A percentile compares a stretch with the other conserved stretches of the same genome.
Conservation (phyloP, 1,140 invertebrate genomes). For the Dendroctonus valens region DNA sequence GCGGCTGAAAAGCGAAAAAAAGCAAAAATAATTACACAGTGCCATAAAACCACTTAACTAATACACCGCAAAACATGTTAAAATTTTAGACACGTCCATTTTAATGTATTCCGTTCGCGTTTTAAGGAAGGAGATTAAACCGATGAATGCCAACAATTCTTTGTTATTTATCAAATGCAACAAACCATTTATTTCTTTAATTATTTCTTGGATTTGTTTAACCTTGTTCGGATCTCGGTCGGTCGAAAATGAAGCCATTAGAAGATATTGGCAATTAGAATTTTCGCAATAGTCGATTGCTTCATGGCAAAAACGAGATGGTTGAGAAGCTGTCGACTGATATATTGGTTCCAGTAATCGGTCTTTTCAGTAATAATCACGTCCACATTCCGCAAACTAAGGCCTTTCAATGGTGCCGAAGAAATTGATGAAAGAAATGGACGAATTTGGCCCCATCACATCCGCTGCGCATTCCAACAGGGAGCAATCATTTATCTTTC, state of each 20-base stretch:
- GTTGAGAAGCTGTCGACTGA: not conserved
- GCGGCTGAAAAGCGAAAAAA: not conserved
- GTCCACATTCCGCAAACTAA: too few species aligned
- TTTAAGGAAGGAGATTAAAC: constrained; percentile 14
- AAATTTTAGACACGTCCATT: constrained; percentile 5
- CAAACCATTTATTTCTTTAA: constrained; percentile 12
- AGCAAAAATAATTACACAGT: not conserved
- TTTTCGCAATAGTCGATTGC: constrained; percentile 11
- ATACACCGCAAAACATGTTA: constrained; percentile 11
- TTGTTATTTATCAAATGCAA: constrained; percentile 9
- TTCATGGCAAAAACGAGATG: constrained; percentile 2
- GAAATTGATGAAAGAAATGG: too few species aligned
- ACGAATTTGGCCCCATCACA: not conserved
- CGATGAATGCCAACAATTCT: constrained; percentile 9
- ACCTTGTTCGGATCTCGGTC: constrained; percentile 14
- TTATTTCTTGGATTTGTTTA: constrained; percentile 15
- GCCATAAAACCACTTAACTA: constrained; percentile 10
- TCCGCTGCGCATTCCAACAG: constrained; percentile 13
- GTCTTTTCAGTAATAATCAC: too few species aligned
- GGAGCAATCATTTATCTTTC: constrained; percentile 29
- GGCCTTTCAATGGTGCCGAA: too few species aligned
- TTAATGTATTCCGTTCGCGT: constrained; percentile 9
- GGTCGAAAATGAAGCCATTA: constrained; percentile 18
- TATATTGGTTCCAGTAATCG: constrained; percentile 1
- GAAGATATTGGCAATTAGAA: constrained; percentile 16